These are phyloP conservation scores for Araneus ventricosus DNA, from an alignment of 1,140 invertebrate genomes.

Conservation along the genomic window DNA sequence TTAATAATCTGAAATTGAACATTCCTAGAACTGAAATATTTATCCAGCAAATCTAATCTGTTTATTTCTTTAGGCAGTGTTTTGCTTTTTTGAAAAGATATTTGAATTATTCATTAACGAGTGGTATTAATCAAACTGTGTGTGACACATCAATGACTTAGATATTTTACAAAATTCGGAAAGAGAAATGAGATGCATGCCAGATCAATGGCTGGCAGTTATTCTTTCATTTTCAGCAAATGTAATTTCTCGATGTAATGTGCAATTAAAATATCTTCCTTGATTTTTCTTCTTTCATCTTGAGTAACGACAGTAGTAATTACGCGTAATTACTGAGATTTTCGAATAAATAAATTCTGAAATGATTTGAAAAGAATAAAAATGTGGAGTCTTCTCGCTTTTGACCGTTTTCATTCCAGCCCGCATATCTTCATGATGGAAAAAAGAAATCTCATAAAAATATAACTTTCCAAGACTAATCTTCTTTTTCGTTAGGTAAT, in stretches of 20 bases:
- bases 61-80: too few relatives aligned
- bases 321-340: background rate
- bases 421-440: too few relatives aligned
- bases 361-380: background rate
- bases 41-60: too few relatives aligned
- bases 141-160: too few relatives aligned
- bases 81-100: too few relatives aligned
- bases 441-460: background rate
- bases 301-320: background rate
- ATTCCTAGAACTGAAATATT: too few relatives aligned
- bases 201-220: background rate
- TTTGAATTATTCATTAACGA: too few relatives aligned
- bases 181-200: too few relatives aligned
- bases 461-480: background rate
- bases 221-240: background rate
- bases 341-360: background rate
- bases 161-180: too few relatives aligned
- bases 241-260: background rate
- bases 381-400: background rate
- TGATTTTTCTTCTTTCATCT: background rate
- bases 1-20: too few relatives aligned
- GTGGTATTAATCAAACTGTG: too few relatives aligned
- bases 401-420: too few relatives aligned
- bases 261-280: background rate
- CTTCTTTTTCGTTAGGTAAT: background rate